A percentile compares a stretch with the other conserved stretches of the same genome.
phyloP scores from a whole-genome alignment of 2,113 vertebrate species.

The Scytalopus superciliaris region DNA sequence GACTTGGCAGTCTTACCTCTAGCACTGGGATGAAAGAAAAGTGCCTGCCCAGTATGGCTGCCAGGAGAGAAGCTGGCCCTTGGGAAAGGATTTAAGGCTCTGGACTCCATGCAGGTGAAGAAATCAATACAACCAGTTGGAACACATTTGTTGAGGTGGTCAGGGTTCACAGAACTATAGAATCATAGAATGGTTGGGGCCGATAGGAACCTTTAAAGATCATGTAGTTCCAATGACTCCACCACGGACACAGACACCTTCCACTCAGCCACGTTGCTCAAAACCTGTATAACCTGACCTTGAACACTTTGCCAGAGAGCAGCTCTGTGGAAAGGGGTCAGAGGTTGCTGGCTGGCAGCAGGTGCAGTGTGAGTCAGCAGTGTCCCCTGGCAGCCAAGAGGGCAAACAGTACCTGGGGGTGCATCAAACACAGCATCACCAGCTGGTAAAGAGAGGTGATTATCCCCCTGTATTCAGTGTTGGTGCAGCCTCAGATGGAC shows the following conservation, averaged over 20 bases:
- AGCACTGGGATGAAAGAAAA: not conserved
- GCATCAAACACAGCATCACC: not conserved
- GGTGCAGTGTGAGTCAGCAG: not conserved
- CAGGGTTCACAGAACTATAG: not conserved
- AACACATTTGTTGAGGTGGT: not conserved
- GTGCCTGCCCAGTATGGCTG: not conserved
- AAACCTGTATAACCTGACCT: not conserved
- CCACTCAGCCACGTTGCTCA: not conserved
- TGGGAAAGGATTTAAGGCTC: not conserved
- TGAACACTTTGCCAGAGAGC: not conserved
- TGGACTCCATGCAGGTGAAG: not conserved
- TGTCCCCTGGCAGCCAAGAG: not conserved
- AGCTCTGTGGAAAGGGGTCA: not conserved
- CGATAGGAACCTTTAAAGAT: not conserved
- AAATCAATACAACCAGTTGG: not conserved
- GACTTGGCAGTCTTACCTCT: not conserved
- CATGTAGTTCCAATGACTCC: not conserved
- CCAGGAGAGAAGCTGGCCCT: not conserved
- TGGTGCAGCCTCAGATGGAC: not conserved
- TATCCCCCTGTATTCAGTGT: accelerated
- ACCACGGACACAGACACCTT: accelerated
- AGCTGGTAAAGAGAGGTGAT: not conserved
- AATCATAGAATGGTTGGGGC: not conserved
- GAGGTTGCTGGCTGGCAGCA: not conserved
- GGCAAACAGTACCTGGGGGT: not conserved